A percentile compares a stretch with the other conserved stretches of the same genome.
phyloP scores from a whole-genome alignment of 2,888 invertebrate species.

The Zaprionus obscuricornis region DNA sequence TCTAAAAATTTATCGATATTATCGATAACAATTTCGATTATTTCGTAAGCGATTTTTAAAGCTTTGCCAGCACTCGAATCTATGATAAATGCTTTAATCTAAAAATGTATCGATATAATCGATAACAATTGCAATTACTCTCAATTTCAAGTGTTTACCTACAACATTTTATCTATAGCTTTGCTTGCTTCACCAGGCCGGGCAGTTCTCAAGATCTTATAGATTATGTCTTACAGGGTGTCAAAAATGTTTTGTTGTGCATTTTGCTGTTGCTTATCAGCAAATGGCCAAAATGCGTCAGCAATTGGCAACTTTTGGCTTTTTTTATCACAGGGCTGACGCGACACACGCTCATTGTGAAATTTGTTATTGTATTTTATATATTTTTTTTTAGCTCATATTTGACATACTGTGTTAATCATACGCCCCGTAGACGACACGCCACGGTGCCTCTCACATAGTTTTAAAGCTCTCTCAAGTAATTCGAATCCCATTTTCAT shows the following conservation, averaged over 20 bases:
- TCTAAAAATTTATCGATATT: too few species aligned
- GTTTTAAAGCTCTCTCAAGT: too few species aligned
- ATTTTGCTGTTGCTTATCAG: constrained; percentile 60
- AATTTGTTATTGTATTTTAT: background rate
- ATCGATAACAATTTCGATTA: too few species aligned
- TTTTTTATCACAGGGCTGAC: constrained; percentile 37
- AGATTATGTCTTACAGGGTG: constrained; percentile 22
- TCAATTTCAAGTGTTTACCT: too few species aligned
- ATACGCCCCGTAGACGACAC: constrained; percentile 39
- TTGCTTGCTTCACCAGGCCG: constrained; percentile 25
- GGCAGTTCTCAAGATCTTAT: constrained; percentile 32
- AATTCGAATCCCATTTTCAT: too few species aligned
- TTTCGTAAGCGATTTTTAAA: too few species aligned
- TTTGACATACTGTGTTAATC: constrained; percentile 38
- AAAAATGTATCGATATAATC: too few species aligned
- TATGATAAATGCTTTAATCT: too few species aligned
- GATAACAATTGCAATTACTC: too few species aligned
- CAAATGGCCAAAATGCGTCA: constrained; percentile 67
- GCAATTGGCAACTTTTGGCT: constrained; percentile 39
- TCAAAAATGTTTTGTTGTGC: constrained; percentile 33
- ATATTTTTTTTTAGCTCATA: background rate
- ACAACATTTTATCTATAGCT: constrained; percentile 11
- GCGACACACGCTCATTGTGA: background rate
- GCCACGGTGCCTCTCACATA: background rate
- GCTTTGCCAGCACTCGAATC: too few species aligned